phyloP scores from a whole-genome alignment of 2,113 vertebrate species.

The Laticauda colubrina region DNA sequence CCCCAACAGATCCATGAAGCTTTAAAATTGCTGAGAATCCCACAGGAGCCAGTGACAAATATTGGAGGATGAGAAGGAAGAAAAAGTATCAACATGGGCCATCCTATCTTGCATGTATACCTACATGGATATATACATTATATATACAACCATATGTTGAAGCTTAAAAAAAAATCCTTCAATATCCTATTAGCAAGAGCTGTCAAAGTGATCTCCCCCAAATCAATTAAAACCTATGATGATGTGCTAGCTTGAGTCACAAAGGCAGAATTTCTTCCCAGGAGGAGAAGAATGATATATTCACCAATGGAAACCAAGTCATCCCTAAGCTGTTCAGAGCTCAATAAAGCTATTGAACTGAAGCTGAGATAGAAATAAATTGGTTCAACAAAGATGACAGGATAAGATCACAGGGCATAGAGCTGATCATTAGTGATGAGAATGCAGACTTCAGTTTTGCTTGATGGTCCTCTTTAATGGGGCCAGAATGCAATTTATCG shows the following conservation, averaged over 20 bases:
- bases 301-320: neutral
- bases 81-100: neutral
- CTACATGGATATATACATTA: neutral
- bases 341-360: neutral
- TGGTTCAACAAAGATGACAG: neutral
- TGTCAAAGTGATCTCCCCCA: neutral
- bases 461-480: neutral
- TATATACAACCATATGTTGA: neutral
- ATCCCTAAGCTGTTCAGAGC: neutral
- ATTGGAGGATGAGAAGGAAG: neutral
- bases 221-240: neutral
- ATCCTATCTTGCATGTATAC: neutral
- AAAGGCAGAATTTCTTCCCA: neutral
- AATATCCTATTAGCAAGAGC: neutral
- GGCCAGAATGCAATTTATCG: neutral
- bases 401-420: neutral
- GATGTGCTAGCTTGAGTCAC: neutral
- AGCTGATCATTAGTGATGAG: neutral
- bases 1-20: neutral
- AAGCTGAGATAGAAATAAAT: neutral
- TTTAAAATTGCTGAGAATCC: neutral
- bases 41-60: neutral
- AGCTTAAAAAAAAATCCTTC: neutral
- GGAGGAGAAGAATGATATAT: neutral
- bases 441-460: neutral